Evolutionary conservation across 2,888 invertebrate genomes (phyloP), one percentile per base, ranked within the genome.

Genomic region (Odontomyia ornata): DNA sequence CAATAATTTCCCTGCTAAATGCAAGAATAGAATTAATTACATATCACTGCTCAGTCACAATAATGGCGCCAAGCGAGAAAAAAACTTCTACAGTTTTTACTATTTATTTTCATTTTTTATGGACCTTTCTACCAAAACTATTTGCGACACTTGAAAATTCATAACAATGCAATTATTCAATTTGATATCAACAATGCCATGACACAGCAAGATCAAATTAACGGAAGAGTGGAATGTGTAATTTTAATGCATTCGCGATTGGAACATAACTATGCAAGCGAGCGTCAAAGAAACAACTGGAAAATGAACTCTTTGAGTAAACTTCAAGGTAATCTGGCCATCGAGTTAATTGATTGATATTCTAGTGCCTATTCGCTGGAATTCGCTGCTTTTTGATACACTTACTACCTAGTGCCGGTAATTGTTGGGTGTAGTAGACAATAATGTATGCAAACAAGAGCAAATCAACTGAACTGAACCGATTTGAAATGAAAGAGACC

Each of bases 321-420:
- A 23, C 11, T 60, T 60, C 73, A 73, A 73, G 73, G 73, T n/a
- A 57, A 73, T 43, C 73, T 60, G 60, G 57, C 47, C 73, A 60
- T 73, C 28, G 73, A 73, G 30, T 28, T 72, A 52, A 72, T 57
- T 73, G 73, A 73, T 73, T 73, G 73, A 73, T 73, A 73, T 36
- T 57, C 69, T 47, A 25, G 69, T 69, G 15, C 52, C 18, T 52
- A 65, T 23, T 30, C 18, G 47, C 13, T 30, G 69, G 46, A 69
- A 69, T 69, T 69, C 25, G 36, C 11, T 25, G 1, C 43, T 23
- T n/a, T 69, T 69, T 69, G 15, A 69, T 25, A 69, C 69, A 23
- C 1, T 46, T 25, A 25, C 69, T 21, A 69, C 18, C 69, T 25
- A 30, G 46, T 18, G 36, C 52, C 46, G n/a, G 69, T 69, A 47